Percentiles rank a stretch among this genome's conserved stretches.
phyloP scores from a whole-genome alignment of 2,888 invertebrate genomes.

The Spicauda simplicius region DNA sequence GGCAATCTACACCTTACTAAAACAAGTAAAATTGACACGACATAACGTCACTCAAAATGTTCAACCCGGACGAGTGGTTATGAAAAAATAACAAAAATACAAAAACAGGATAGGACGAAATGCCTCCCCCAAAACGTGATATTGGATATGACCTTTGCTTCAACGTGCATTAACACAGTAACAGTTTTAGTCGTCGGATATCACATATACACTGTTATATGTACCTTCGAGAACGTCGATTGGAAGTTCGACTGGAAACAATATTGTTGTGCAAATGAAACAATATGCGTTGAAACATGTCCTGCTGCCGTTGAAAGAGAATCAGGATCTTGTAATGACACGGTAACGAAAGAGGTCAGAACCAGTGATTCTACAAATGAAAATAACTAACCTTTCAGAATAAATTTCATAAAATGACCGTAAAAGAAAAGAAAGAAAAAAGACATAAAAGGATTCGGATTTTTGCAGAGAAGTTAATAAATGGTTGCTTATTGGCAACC shows the following conservation, averaged over 20 bases:
- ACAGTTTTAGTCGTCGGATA: slow-evolving; percentile 55
- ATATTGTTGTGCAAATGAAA: slow-evolving; percentile 46
- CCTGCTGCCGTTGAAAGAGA: slow-evolving; percentile 45
- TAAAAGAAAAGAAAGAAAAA: slow-evolving; percentile 52
- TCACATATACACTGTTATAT: slow-evolving; percentile 56
- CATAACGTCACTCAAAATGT: slow-evolving; percentile 19
- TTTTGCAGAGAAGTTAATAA: slow-evolving; percentile 58
- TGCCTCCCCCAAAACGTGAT: slow-evolving; percentile 50
- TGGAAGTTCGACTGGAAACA: slow-evolving; percentile 35
- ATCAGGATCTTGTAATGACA: neutral
- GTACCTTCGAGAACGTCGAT: slow-evolving; percentile 51
- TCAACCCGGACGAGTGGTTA: slow-evolving; percentile 51
- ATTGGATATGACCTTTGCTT: slow-evolving; percentile 61
- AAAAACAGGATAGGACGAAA: slow-evolving; percentile 58
- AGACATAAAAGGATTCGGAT: slow-evolving; percentile 46
- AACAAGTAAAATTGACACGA: slow-evolving; percentile 3
- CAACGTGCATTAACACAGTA: slow-evolving; percentile 51
- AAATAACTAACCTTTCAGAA: neutral
- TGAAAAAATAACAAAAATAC: slow-evolving; percentile 39
- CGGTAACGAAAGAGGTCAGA: neutral
- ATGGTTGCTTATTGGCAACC: slow-evolving; percentile 60
- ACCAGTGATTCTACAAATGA: neutral
- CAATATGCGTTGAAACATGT: slow-evolving; percentile 59
- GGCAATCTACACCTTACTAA: slow-evolving; percentile 2
- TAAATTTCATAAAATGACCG: slow-evolving; percentile 50